Evolutionary conservation across 92 coral and sea anemone species (phyloP), one percentile per base, ranked within the genome.

Genomic region (Diadumene lineata): DNA sequence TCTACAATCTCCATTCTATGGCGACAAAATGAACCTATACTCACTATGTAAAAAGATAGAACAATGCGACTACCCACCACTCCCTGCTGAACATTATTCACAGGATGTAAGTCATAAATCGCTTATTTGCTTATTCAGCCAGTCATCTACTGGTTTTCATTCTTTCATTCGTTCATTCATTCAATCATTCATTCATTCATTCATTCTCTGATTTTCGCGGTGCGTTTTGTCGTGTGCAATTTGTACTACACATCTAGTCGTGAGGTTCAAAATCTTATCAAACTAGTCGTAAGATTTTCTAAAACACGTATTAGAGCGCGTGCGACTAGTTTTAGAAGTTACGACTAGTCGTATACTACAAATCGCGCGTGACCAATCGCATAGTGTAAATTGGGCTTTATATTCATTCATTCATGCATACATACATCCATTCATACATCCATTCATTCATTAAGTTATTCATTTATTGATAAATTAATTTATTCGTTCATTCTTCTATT

Each of bases 1-100:
- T 25, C 89, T 94, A 27, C 98, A 94, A 63, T 94, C 98, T 0
- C 98, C 98, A 43, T 94, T 94, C 68, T 94, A 94, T 74, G 98
- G 98, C 11, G 97, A 91, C 78, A 91, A 91, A 72, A 88, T 94
- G 98, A 94, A 94, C 28, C 81, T 94, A 38, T 94, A 94, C 77
- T 94, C 98, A 6, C 31, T 94, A 79, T 94, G 98, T 77, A 94
- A 85, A 87, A 94, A 94, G 84, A 94, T 94, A 70, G 98, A 94
- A 66, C 90, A 89, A 21, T 94, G 98, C 62, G 98, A 94, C 58
- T 94, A 94, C 56, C 98, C 98, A 18, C 98, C 98, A 21, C 82
- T 94, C 68, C 98, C 98, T 34, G 78, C 94, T 15, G 98, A 94
- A 44, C 91, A 86, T 70, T 94, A 94, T 77, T 88, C 98, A 0